Evolutionary conservation across 2,113 vertebrate genomes (phyloP), one percentile per base, ranked within the genome.

Genomic region (Upupa epops): DNA sequence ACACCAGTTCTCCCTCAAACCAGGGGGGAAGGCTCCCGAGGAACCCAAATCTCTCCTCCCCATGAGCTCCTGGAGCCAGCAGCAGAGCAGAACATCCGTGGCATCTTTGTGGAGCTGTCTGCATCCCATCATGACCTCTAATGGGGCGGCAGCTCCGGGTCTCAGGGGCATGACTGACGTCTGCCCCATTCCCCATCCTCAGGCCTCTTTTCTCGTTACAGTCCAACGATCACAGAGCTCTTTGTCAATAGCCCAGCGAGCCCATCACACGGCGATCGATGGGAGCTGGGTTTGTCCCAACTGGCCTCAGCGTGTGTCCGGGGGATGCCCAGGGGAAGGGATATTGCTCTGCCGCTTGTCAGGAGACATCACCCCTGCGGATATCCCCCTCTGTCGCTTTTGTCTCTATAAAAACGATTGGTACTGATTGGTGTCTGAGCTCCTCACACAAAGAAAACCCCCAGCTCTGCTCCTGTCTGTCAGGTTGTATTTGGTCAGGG

Each of bases 141-240:
- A 93, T 95, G 45, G n/a, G 86, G 80, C 34, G 11, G 91, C 88
- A 82, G 4, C 65, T 64, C 72, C 42, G 89, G 74, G 69, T 92
- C 93, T 93, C 86, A 89, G 82, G 72, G 93, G 82, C 19, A 87
- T 95, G 94, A 89, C 91, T 93, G 89, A 87, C 71, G 75, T 75
- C 89, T 79, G 89, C 78, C 82, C 87, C 26, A 58, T 60, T 84
- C 78, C 68, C 54, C 31, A 89, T 85, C 89, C 77, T 94, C 89
- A 93, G 66, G 34, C 78, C 68, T 93, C 87, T 74, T 84, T 89
- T 72, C 91, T 89, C 78, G 84, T 96, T 91, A 73, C 95, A 92
- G 81, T 40, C 68, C 77, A n/a, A 56, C 54, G 93, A 90, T 89
- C 90, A 68, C 81, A 45, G 93, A 87, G 74, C 93, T 79, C 86